These are phyloP conservation scores for Homarus americanus DNA, from an alignment of 1,140 invertebrate genomes.

Conservation along the genomic window DNA sequence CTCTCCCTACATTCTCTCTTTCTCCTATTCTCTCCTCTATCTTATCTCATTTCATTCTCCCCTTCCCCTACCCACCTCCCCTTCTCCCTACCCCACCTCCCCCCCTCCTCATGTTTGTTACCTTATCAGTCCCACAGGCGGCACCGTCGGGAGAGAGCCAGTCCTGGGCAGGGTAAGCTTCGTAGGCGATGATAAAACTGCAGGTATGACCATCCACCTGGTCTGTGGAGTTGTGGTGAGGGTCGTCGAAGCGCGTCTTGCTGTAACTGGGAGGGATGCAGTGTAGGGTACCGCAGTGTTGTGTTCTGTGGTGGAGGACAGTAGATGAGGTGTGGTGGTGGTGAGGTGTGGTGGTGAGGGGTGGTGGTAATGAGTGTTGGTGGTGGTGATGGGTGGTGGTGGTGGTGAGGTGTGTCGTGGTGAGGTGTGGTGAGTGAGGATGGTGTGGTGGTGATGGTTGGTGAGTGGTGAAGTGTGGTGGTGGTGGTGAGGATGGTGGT, in stretches of 20 bases:
- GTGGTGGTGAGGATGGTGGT: no score
- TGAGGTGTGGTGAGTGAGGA: no score
- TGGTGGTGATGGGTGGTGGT: no score
- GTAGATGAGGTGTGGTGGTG: no score
- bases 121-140: constrained; percentile 25
- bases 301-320: constrained; percentile 2
- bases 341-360: no score
- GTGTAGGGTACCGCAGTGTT: constrained; percentile 45
- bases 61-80: no score
- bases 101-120: constrained; percentile 19
- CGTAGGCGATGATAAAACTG: constrained; percentile 75
- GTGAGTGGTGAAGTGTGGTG: no score
- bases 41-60: background rate
- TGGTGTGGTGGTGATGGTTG: no score
- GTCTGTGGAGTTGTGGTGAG: background rate
- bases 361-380: no score
- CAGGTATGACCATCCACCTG: constrained; percentile 79
- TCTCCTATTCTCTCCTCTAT: no score
- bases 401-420: no score
- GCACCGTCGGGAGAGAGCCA: constrained; percentile 45
- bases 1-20: no score
- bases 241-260: background rate
- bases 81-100: background rate
- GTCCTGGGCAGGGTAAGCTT: background rate
- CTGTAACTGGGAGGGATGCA: background rate